Conservation (phyloP, 2,113 vertebrate species). For the Ascaphus truei region DNA sequence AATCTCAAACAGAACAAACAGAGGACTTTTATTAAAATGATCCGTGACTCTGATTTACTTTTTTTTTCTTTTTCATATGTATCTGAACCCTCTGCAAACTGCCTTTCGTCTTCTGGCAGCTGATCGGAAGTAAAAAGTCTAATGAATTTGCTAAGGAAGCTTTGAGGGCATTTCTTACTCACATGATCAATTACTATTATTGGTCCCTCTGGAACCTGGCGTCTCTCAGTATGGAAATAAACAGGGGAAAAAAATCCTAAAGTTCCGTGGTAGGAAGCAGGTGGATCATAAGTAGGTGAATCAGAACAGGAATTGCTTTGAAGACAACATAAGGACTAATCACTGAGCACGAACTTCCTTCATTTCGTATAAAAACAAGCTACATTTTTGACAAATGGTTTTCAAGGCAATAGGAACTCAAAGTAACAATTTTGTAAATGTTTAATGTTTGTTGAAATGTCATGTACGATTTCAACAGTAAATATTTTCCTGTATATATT, state of each 20-base stretch:
- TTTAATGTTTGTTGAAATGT: too few species aligned
- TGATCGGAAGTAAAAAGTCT: conserved; percentile 16
- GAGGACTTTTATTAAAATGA: neutral
- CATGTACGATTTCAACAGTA: too few species aligned
- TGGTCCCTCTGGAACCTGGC: neutral
- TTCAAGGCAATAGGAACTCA: too few species aligned
- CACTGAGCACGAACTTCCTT: neutral
- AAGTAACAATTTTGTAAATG: too few species aligned
- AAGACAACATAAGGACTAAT: neutral
- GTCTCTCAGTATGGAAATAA: neutral
- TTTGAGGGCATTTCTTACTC: conserved; percentile 7
- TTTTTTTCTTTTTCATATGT: neutral
- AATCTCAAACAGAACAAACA: neutral
- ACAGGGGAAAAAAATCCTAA: neutral
- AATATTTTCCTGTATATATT: too few species aligned
- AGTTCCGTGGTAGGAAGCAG: neutral
- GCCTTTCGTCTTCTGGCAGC: neutral
- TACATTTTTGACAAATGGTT: too few species aligned
- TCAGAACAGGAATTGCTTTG: neutral
- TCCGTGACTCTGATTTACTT: neutral
- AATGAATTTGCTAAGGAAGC: conserved; percentile 25
- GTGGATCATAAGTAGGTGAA: neutral
- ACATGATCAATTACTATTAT: neutral
- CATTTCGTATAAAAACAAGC: too few species aligned
- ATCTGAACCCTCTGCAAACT: conserved; percentile 1